Evolutionary conservation across 2,888 invertebrate genomes (phyloP).

Genomic region (Cryptophagus acutangulus): DNA sequence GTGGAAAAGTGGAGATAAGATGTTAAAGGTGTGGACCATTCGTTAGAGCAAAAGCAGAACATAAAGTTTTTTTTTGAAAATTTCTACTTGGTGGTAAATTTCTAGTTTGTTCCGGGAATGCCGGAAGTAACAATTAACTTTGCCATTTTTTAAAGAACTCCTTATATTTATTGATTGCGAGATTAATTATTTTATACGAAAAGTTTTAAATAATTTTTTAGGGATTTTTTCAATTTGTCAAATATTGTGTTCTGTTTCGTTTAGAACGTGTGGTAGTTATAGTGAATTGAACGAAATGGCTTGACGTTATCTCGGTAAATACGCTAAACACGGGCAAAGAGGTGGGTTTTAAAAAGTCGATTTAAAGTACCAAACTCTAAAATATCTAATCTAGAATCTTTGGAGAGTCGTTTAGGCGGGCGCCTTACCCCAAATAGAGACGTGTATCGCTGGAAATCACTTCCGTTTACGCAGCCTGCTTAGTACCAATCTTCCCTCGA

Average conservation of each 20-base stretch:
- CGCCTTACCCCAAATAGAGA: slow-evolving; percentile 33
- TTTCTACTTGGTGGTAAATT: no score
- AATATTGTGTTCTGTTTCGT: slow-evolving; percentile 1
- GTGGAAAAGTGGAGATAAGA: slow-evolving; percentile 2
- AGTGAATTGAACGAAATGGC: slow-evolving; percentile 5
- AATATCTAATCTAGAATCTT: slow-evolving; percentile 47
- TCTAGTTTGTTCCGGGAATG: no score
- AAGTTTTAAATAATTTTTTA: no score
- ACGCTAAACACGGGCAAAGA: slow-evolving; percentile 21
- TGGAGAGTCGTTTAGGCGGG: slow-evolving; percentile 44
- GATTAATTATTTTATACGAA: no score
- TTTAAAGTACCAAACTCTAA: slow-evolving; percentile 42
- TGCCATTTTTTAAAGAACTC: no score
- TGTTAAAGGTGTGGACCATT: no score
- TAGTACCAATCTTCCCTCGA: slow-evolving; percentile 25
- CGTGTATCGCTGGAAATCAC: slow-evolving; percentile 39
- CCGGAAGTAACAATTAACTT: no score
- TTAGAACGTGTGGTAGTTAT: slow-evolving; percentile 1
- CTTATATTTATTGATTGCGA: no score
- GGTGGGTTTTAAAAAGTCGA: slow-evolving; percentile 42
- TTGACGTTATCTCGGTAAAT: slow-evolving; percentile 24
- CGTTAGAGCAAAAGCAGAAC: no score
- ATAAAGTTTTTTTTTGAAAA: no score
- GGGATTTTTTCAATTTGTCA: no score
- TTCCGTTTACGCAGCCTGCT: slow-evolving; percentile 40